phyloP scores from a whole-genome alignment of 2,797 vertebrate genomes.

The Amniataba percoides region DNA sequence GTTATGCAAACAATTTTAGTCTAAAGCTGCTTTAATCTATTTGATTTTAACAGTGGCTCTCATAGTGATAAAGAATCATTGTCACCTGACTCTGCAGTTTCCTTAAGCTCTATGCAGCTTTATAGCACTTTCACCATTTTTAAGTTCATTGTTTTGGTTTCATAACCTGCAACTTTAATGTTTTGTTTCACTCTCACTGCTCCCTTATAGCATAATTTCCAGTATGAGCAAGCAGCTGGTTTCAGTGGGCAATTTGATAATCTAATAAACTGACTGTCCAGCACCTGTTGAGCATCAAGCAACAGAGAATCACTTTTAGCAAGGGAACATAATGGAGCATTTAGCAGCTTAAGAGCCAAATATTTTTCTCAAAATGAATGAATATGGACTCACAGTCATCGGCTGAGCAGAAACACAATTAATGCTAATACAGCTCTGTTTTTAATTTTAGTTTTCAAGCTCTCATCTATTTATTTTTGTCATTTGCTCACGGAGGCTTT shows the following conservation, averaged over 20 bases:
- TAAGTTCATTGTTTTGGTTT: slow-evolving; percentile 6
- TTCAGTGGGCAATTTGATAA: neutral
- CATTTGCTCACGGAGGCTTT: neutral
- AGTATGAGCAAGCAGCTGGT: neutral
- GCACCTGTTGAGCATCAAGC: no score
- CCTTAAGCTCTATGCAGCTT: neutral
- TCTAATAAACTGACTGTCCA: neutral
- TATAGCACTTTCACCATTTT: neutral
- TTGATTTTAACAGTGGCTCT: neutral
- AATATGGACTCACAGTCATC: neutral
- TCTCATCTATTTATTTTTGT: neutral
- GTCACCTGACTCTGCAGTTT: neutral
- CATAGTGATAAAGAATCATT: neutral
- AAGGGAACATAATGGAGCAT: neutral
- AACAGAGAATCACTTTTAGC: neutral
- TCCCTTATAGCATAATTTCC: neutral
- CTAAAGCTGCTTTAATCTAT: neutral
- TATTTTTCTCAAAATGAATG: slow-evolving; percentile 3
- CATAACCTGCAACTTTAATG: neutral
- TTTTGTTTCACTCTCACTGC: neutral
- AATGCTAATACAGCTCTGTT: slow-evolving; percentile 10
- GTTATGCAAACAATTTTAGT: neutral
- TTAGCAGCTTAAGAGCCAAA: slow-evolving; percentile 2
- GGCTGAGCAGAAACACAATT: neutral
- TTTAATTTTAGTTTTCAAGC: neutral